Evolutionary conservation across 2,888 invertebrate species (phyloP).

Genomic region (Netelia melanura): DNA sequence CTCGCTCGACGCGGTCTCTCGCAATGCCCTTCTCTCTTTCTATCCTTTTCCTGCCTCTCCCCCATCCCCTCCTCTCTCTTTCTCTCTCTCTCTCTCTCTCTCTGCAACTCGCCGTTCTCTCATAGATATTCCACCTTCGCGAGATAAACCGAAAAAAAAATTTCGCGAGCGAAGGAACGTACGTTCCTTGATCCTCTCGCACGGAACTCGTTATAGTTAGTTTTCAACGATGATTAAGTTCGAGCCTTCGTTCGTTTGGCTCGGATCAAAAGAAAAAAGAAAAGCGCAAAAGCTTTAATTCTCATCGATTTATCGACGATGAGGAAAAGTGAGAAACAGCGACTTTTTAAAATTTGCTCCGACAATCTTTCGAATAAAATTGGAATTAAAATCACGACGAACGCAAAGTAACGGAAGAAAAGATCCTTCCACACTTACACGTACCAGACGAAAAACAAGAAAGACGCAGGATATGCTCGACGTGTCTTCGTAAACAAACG

Average conservation of each 20-base stretch:
- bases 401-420: too few relatives aligned
- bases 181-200: conserved; percentile 34
- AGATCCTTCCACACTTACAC: too few relatives aligned
- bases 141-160: conserved; percentile 57
- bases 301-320: too few relatives aligned
- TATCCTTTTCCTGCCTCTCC: conserved; percentile 46
- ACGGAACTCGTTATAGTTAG: not conserved
- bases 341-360: too few relatives aligned
- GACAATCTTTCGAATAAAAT: too few relatives aligned
- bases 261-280: not conserved
- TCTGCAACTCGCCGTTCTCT: conserved; percentile 3
- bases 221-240: conserved; percentile 53
- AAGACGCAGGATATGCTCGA: not conserved
- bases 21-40: conserved; percentile 62
- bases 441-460: too few relatives aligned
- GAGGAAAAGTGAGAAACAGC: too few relatives aligned
- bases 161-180: conserved; percentile 23
- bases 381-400: too few relatives aligned
- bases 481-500: conserved; percentile 1
- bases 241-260: not conserved
- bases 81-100: not conserved
- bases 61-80: conserved; percentile 15
- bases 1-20: conserved; percentile 72
- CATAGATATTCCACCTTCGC: conserved; percentile 42
- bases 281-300: not conserved